Base-by-base conservation (phyloP, 2,888 invertebrate genomes). In the Tipula helvola region DNA sequence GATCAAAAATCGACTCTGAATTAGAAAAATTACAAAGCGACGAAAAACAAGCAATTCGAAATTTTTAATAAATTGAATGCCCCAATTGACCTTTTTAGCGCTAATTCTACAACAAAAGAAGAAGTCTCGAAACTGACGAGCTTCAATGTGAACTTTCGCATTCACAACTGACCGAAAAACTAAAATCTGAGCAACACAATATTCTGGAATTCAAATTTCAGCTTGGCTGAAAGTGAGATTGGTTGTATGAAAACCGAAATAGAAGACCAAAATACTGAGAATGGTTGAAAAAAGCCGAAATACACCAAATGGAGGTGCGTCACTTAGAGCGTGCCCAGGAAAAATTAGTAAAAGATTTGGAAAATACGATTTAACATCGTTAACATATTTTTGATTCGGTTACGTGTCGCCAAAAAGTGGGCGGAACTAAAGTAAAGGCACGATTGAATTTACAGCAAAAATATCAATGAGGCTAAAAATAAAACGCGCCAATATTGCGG, bases 241-340 rank as follows among this genome's bases (percentile, higher is more conserved):
- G 71, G 92, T 93, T 84, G 41, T n/a, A 84, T 39, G 84, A 84
- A 36, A 36, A 39, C 0, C 86, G 95, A 95, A 41, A 96, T 96
- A 47, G 96, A 96, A 87, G 93, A 94, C 0, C 91, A 93, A 2
- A 93, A 93, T 5, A 95, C 96, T 2, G 96, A 96, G 90, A 93
- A 96, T 28, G 94, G 94, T 0, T 93, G 93, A 96, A 97, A 96
- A 95, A 93, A 89, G 93, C 92, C 57, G 97, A 97, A 92, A 96
- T 97, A 89, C 96, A 96, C 89, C 93, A 95, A 88, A 97, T 97
- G 97, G 94, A 95, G 91, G 86, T 86, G 71, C 89, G 91, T 2
- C 89, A 89, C 84, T 88, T 91, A 0, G 90, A 90, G 47, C 89
- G 90, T 1, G 90, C 91, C 0, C 91, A 91, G 87, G 90, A 91